Evolutionary conservation across 2,888 invertebrate genomes (phyloP).

Genomic region (Drosophila ustulata): DNA sequence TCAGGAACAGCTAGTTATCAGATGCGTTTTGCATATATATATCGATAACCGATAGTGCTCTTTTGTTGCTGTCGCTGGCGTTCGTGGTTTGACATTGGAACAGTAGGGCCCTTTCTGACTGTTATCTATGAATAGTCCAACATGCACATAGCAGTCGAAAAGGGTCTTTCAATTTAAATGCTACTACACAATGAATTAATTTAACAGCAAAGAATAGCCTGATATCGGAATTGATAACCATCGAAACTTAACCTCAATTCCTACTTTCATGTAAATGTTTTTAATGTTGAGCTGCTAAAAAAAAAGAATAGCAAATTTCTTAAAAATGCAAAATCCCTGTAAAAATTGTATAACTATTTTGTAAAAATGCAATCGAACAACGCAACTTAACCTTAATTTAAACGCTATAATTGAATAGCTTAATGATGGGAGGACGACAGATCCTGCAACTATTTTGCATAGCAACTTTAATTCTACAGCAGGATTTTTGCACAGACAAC

Average conservation of each 20-base stretch:
- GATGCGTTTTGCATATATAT: conserved; percentile 23
- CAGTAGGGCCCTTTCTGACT: conserved; percentile 47
- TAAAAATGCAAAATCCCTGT: too few species aligned
- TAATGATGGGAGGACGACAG: conserved; percentile 4
- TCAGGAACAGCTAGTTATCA: conserved; percentile 56
- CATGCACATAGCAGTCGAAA: conserved; percentile 45
- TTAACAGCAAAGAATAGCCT: background rate
- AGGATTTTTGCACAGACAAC: conserved; percentile 3
- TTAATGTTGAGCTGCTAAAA: too few species aligned
- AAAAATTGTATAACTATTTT: too few species aligned
- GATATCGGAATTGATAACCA: background rate
- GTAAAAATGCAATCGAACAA: too few species aligned
- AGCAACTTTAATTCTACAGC: conserved; percentile 22
- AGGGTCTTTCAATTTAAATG: conserved; percentile 37
- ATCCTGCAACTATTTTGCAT: conserved; percentile 23
- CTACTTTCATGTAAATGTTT: background rate
- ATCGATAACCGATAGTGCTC: background rate
- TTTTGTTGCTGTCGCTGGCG: background rate
- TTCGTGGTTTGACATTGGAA: conserved; percentile 22
- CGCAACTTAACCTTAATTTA: background rate
- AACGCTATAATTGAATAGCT: conserved; percentile 3
- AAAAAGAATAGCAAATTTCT: too few species aligned
- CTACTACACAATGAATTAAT: background rate
- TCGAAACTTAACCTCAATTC: background rate
- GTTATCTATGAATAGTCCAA: conserved; percentile 42